These are phyloP conservation scores for Marronus borbonicus DNA, from an alignment of 2,888 invertebrate species.

Conservation along the genomic window DNA sequence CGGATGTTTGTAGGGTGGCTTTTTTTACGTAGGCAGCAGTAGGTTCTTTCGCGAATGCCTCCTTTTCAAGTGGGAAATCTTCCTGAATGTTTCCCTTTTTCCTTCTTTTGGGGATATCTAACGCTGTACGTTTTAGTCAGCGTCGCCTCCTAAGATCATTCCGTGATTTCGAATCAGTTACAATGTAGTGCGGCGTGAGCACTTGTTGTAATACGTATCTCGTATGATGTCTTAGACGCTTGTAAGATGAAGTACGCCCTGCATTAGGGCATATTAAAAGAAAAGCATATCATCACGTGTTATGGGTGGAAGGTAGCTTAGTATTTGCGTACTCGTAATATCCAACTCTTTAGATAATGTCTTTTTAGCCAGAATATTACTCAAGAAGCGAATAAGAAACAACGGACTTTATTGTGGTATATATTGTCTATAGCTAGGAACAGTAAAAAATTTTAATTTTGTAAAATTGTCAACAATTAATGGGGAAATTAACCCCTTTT, in stretches of 20 bases:
- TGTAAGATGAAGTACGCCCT: background rate
- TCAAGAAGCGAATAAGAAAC: too few relatives aligned
- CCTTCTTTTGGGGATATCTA: background rate
- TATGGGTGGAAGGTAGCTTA: background rate
- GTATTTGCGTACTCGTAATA: background rate
- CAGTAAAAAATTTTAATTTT: too few relatives aligned
- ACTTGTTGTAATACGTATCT: conserved; percentile 28
- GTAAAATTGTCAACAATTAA: too few relatives aligned
- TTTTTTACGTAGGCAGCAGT: conserved; percentile 30
- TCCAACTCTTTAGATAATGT: background rate
- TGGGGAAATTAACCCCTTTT: too few relatives aligned
- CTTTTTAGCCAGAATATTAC: too few relatives aligned
- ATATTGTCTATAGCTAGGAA: too few relatives aligned
- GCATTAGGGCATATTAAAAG: conserved; percentile 38
- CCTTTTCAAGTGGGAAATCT: conserved; percentile 51
- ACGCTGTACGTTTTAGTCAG: background rate
- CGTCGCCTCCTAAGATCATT: background rate
- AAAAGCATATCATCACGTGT: background rate
- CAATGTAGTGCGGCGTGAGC: background rate
- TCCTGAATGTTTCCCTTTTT: conserved; percentile 38
- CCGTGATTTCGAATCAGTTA: background rate
- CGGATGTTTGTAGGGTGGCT: conserved; percentile 23
- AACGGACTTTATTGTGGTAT: too few relatives aligned
- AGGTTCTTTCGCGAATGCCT: conserved; percentile 50
- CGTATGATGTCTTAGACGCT: background rate